Evolutionary conservation across 2,113 vertebrate species (phyloP).

Genomic region (Melanerpes formicivorus): DNA sequence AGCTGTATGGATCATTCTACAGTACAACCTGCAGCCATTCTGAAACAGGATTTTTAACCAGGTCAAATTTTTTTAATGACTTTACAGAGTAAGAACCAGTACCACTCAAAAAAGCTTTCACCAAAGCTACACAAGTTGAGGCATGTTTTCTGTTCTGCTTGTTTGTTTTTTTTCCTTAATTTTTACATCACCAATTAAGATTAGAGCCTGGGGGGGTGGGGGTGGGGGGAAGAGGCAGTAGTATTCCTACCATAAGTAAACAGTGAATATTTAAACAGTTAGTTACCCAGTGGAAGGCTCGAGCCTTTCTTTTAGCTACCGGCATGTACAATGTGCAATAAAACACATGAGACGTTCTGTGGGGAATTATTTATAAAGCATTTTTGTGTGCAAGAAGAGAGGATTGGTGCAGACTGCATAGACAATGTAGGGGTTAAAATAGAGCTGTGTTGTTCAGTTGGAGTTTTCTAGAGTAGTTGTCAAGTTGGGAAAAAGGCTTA

Average conservation of each 20-base stretch:
- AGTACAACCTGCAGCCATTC: constrained; percentile 14
- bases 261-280: constrained; percentile 42
- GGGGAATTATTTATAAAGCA: constrained; percentile 80
- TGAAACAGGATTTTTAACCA: constrained; percentile 30
- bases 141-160: constrained; percentile 14
- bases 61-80: constrained; percentile 41
- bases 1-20: constrained; percentile 3
- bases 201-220: background rate
- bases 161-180: background rate
- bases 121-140: background rate
- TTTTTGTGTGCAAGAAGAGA: constrained; percentile 70
- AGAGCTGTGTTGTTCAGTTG: constrained; percentile 62
- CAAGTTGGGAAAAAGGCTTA: constrained; percentile 56
- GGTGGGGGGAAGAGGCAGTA: background rate
- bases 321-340: constrained; percentile 78
- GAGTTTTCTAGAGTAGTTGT: constrained; percentile 58
- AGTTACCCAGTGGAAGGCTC: constrained; percentile 7
- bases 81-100: constrained; percentile 52
- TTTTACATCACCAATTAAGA: background rate
- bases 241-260: constrained; percentile 18
- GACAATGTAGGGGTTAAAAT: constrained; percentile 53
- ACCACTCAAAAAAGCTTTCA: background rate
- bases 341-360: constrained; percentile 67
- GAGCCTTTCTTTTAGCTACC: constrained; percentile 47
- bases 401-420: constrained; percentile 67